phyloP scores from a whole-genome alignment of 92 coral and sea anemone species.

The Blastomussa wellsi region DNA sequence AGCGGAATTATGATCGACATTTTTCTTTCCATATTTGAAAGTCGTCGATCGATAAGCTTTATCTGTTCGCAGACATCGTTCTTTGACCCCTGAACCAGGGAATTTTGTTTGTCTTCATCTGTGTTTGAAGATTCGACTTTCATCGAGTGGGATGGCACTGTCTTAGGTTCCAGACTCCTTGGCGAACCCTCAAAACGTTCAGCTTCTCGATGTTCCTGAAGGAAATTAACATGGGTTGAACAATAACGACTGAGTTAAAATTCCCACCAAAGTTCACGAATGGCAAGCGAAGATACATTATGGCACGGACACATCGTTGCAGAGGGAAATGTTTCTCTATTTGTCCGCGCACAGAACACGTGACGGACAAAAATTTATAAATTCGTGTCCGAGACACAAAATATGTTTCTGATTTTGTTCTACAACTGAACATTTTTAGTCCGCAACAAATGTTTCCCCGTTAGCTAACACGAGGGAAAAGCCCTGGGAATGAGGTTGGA shows the following conservation, averaged over 20 bases:
- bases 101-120: background rate
- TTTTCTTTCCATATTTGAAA: slow-evolving; percentile 61
- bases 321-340: no score
- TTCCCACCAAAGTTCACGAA: background rate
- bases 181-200: background rate
- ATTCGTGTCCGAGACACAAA: no score
- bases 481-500: no score
- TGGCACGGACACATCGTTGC: no score
- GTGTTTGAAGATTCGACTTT: background rate
- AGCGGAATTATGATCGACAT: slow-evolving; percentile 26
- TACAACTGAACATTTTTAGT: no score
- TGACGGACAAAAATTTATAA: no score
- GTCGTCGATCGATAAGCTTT: slow-evolving; percentile 61
- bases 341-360: no score
- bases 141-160: background rate
- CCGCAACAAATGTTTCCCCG: no score
- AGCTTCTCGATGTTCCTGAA: slow-evolving; percentile 11
- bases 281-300: no score
- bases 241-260: background rate
- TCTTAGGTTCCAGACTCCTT: slow-evolving; percentile 2
- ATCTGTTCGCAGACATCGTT: slow-evolving; percentile 55
- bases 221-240: background rate
- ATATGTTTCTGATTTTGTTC: no score
- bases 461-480: no score
- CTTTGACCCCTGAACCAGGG: background rate